Percentiles rank a stretch among this genome's conserved stretches.
These are phyloP conservation scores for Psophia crepitans DNA, from an alignment of 2,113 vertebrate genomes.

Conservation along the genomic window DNA sequence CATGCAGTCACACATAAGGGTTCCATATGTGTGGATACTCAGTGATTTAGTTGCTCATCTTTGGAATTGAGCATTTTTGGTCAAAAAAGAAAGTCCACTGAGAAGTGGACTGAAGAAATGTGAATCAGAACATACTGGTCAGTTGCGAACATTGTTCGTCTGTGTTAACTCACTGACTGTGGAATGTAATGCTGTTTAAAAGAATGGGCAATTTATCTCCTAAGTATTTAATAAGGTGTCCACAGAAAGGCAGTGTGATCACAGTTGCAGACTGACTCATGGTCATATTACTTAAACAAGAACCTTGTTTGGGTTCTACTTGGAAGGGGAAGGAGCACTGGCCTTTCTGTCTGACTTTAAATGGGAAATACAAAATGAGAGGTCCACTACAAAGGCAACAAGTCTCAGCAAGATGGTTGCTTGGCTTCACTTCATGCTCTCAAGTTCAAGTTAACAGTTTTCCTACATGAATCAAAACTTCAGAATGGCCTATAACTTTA, in stretches of 20 bases:
- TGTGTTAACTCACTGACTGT: not conserved
- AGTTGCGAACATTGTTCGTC: not conserved
- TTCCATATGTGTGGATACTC: not conserved
- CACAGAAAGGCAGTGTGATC: not conserved
- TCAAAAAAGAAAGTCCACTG: not conserved
- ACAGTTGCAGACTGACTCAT: not conserved
- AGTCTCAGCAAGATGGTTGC: not conserved
- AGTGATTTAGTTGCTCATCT: not conserved
- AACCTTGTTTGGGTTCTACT: conserved; percentile 21
- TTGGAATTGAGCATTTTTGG: not conserved
- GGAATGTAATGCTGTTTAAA: not conserved
- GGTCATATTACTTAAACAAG: not conserved
- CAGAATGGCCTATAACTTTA: not conserved
- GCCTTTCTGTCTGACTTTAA: not conserved
- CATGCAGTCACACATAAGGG: not conserved
- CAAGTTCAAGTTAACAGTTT: not conserved
- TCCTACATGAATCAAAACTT: not conserved
- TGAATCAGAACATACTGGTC: not conserved
- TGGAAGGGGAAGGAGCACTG: not conserved
- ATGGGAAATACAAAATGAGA: not conserved
- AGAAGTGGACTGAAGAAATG: not conserved
- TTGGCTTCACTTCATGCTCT: not conserved
- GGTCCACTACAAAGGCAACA: not conserved
- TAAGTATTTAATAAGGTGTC: not conserved
- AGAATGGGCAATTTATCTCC: not conserved